Conservation (phyloP, 2,888 invertebrate species). For the Toxonevra muliebris region DNA sequence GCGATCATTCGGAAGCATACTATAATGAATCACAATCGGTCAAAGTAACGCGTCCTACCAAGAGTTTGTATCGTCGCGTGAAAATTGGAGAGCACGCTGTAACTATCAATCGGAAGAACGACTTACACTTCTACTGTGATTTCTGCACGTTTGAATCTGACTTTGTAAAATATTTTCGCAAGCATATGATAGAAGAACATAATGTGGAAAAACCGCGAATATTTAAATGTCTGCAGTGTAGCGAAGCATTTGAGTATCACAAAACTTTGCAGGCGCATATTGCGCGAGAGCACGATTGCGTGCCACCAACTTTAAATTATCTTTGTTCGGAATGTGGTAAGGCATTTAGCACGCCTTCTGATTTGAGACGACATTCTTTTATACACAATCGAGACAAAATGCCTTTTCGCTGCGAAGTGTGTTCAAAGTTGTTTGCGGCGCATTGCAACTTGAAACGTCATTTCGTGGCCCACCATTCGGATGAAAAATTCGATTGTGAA, state of each 20-base stretch:
- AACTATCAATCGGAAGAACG: conserved; percentile 15
- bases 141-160: conserved; percentile 15
- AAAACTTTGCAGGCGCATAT: conserved; percentile 15
- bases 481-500: too few relatives aligned
- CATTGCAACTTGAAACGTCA: too few relatives aligned
- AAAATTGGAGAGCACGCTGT: conserved; percentile 16
- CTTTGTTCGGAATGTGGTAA: conserved; percentile 28
- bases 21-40: not conserved
- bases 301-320: conserved; percentile 8
- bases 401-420: conserved; percentile 1
- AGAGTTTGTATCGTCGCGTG: conserved; percentile 13
- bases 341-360: conserved; percentile 16
- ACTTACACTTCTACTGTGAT: conserved; percentile 24
- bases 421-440: too few relatives aligned
- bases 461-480: too few relatives aligned
- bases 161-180: conserved; percentile 18
- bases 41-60: not conserved
- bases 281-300: conserved; percentile 14
- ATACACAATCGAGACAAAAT: conserved; percentile 20
- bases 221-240: conserved; percentile 21
- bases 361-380: conserved; percentile 18
- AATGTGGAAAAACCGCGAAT: conserved; percentile 20
- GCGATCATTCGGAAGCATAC: too few relatives aligned
- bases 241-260: conserved; percentile 19
- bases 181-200: conserved; percentile 17